Percentiles rank a stretch among this genome's conserved stretches.
These are phyloP conservation scores for Drosophila ezoana DNA, from an alignment of 2,888 invertebrate genomes.

Conservation along the genomic window DNA sequence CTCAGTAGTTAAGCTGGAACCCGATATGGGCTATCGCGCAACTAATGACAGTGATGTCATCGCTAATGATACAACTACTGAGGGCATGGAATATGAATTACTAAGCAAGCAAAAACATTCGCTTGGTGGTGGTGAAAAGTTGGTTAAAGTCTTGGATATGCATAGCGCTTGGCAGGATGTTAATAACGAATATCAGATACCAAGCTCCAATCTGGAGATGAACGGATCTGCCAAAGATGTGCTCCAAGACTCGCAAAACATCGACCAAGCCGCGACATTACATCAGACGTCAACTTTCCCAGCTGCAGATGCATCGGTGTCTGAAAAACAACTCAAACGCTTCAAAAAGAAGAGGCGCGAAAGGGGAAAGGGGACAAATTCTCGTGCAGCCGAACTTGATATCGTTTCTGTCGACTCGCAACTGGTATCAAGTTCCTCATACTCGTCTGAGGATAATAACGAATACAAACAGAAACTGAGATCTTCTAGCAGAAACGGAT, in stretches of 20 bases:
- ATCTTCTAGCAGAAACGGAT: background rate
- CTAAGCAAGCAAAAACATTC: constrained; percentile 19
- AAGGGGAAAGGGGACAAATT: background rate
- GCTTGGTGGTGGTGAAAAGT: constrained; percentile 48
- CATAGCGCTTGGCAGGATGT: constrained; percentile 83
- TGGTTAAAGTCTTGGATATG: constrained; percentile 80
- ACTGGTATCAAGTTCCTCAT: constrained; percentile 79
- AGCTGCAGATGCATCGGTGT: constrained; percentile 10
- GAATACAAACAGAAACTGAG: constrained; percentile 2
- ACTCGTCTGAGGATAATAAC: constrained; percentile 85
- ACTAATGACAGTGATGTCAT: background rate
- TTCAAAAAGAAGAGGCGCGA: constrained; percentile 65
- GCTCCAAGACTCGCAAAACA: too few relatives aligned
- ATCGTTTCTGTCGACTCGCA: constrained; percentile 47
- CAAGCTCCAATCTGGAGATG: constrained; percentile 23
- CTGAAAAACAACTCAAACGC: constrained; percentile 60
- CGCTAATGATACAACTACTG: background rate
- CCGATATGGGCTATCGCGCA: constrained; percentile 26
- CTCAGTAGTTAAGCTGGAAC: constrained; percentile 86
- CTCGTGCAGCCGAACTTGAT: constrained; percentile 6
- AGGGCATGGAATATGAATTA: background rate
- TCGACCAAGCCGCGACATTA: too few relatives aligned
- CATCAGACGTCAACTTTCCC: background rate
- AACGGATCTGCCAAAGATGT: constrained; percentile 12
- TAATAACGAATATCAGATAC: constrained; percentile 62